Evolutionary conservation across 1,140 invertebrate genomes (phyloP).

Genomic region (Drosophila funebris): DNA sequence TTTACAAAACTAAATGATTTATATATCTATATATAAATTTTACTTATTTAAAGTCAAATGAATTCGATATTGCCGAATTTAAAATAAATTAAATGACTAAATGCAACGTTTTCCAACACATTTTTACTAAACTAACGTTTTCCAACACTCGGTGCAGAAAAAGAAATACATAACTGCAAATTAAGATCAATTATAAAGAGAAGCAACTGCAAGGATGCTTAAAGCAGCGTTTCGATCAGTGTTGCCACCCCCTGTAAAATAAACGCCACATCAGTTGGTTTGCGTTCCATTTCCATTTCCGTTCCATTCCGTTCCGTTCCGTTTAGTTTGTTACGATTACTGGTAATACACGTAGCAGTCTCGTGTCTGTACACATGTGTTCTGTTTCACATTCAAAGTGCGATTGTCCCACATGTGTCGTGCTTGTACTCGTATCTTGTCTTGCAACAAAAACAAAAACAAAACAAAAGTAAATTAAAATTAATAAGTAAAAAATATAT

Average conservation of each 20-base stretch:
- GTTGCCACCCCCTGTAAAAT: conserved; percentile 38
- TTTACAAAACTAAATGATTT: too few species aligned
- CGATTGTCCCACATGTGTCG: conserved; percentile 30
- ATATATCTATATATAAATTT: too few species aligned
- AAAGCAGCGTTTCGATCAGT: neutral
- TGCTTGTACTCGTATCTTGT: conserved; percentile 29
- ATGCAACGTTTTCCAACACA: too few species aligned
- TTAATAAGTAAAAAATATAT: too few species aligned
- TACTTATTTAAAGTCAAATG: too few species aligned
- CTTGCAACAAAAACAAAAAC: conserved; percentile 18
- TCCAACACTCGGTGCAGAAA: neutral
- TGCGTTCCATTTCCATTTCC: conserved; percentile 24
- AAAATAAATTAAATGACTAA: too few species aligned
- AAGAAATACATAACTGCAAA: too few species aligned
- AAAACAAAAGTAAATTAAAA: neutral
- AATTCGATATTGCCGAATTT: too few species aligned
- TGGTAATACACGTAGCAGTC: conserved; percentile 25
- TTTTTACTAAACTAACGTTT: too few species aligned
- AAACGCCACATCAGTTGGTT: conserved; percentile 13
- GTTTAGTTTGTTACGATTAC: conserved; percentile 30
- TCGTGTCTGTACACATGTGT: conserved; percentile 24
- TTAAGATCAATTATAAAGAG: too few species aligned
- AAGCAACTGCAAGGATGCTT: neutral
- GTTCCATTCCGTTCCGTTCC: conserved; percentile 21
- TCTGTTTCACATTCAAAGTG: conserved; percentile 25